Conservation (phyloP, 2,797 vertebrate genomes). For the Gallinago stenura region DNA sequence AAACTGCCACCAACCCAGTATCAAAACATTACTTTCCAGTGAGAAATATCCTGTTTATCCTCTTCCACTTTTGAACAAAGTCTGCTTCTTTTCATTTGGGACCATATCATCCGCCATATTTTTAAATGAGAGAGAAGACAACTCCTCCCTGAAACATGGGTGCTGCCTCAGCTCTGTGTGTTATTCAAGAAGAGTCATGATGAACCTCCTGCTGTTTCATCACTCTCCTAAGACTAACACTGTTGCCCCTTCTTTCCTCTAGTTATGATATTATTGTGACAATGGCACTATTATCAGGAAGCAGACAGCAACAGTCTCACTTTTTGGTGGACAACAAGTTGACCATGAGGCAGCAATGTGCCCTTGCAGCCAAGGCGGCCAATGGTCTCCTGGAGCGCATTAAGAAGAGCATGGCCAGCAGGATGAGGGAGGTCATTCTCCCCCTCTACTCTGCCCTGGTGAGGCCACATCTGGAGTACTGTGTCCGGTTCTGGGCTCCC, state of each 20-base stretch:
- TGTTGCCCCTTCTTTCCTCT: neutral
- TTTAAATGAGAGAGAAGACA: rapidly evolving
- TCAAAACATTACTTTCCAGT: neutral
- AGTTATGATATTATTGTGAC: neutral
- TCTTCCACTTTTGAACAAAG: neutral
- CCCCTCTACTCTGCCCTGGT: neutral
- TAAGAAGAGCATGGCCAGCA: neutral
- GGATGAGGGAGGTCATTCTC: neutral
- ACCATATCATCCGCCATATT: neutral
- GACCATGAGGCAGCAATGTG: neutral
- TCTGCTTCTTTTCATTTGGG: neutral
- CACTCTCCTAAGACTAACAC: rapidly evolving
- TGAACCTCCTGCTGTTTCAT: neutral
- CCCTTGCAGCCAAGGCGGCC: neutral
- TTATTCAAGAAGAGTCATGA: neutral
- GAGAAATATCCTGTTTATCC: neutral
- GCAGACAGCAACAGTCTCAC: neutral
- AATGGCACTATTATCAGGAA: neutral
- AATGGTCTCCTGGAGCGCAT: neutral
- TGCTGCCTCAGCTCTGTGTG: rapidly evolving
- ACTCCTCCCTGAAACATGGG: neutral
- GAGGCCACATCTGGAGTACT: neutral
- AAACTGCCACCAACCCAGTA: neutral
- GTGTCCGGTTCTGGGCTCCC: neutral
- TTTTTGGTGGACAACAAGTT: neutral